A percentile compares a stretch with the other conserved stretches of the same genome.
phyloP scores from a whole-genome alignment of 2,113 vertebrate species.

The Rhinolophus ferrumequinum region DNA sequence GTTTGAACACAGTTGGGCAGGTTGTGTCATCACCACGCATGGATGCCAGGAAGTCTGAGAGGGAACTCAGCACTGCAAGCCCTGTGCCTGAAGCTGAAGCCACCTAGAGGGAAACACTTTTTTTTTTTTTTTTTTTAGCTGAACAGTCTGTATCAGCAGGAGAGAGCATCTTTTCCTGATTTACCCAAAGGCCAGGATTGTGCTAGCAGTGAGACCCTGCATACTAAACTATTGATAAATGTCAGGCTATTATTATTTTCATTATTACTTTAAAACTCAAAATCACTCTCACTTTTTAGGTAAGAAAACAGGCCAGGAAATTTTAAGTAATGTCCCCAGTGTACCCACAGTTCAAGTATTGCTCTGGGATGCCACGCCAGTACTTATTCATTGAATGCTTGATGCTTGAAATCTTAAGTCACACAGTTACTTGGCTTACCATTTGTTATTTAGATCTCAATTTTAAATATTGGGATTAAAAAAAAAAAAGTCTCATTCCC shows the following conservation, averaged over 20 bases:
- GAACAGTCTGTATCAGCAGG: background rate
- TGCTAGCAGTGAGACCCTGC: background rate
- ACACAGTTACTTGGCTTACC: background rate
- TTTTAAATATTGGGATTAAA: background rate
- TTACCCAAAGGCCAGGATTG: background rate
- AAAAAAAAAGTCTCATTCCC: background rate
- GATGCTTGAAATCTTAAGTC: background rate
- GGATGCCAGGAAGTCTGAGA: background rate
- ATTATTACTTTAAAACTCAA: background rate
- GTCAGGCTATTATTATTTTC: background rate
- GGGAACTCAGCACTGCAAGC: background rate
- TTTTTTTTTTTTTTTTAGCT: no score
- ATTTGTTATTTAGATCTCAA: background rate
- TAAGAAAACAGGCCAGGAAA: background rate
- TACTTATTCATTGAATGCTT: background rate
- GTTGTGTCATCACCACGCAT: background rate
- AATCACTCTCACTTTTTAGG: background rate
- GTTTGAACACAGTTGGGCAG: background rate
- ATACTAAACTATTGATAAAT: background rate
- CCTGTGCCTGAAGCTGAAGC: background rate
- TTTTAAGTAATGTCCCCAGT: background rate
- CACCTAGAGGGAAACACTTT: background rate
- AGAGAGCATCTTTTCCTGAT: background rate
- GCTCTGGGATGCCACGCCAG: background rate
- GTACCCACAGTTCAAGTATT: background rate